Evolutionary conservation across 2,113 vertebrate species (phyloP).

Genomic region (Eptatretus burgeri): DNA sequence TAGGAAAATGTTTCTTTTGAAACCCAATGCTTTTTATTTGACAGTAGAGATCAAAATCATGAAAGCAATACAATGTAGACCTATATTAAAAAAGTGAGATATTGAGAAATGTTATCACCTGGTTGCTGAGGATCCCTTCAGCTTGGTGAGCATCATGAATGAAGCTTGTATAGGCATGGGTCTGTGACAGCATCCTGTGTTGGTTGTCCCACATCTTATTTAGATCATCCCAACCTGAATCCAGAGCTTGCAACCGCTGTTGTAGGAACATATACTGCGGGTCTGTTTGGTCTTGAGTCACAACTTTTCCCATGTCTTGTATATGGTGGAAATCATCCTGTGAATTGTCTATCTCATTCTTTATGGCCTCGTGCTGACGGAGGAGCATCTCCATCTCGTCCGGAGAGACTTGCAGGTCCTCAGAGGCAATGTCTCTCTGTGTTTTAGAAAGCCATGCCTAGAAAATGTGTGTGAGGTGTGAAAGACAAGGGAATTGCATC

Average conservation of each 20-base stretch:
- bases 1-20: too few species aligned
- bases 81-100: too few species aligned
- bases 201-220: slow-evolving; percentile 68
- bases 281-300: slow-evolving; percentile 48
- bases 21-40: too few species aligned
- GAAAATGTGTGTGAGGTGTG: neutral
- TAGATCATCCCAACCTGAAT: slow-evolving; percentile 64
- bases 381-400: slow-evolving; percentile 44
- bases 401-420: slow-evolving; percentile 47
- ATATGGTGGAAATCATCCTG: slow-evolving; percentile 45
- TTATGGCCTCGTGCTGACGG: slow-evolving; percentile 43
- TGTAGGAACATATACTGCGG: slow-evolving; percentile 49
- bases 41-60: too few species aligned
- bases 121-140: slow-evolving; percentile 54
- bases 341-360: slow-evolving; percentile 64
- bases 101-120: slow-evolving; percentile 21
- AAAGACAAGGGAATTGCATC: too few species aligned
- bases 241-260: slow-evolving; percentile 51
- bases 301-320: slow-evolving; percentile 39
- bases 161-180: slow-evolving; percentile 55
- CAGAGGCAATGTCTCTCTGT: slow-evolving; percentile 50
- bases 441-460: slow-evolving; percentile 50
- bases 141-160: slow-evolving; percentile 58
- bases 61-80: too few species aligned
- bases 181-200: slow-evolving; percentile 44